These are phyloP conservation scores for Scomber japonicus DNA, from an alignment of 2,113 vertebrate species.

Conservation along the genomic window DNA sequence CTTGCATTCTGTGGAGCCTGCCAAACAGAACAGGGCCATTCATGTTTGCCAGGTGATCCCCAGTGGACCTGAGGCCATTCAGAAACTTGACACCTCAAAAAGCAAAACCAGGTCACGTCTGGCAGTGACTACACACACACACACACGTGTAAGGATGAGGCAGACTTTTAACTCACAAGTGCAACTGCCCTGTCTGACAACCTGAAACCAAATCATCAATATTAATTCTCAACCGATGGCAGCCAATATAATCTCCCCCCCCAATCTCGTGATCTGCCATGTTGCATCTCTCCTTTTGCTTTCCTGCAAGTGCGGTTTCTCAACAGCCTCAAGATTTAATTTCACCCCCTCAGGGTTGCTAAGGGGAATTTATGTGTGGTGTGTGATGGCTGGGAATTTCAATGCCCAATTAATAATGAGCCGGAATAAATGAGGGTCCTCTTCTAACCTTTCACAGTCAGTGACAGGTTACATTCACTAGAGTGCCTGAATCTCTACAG, in stretches of 20 bases:
- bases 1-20: conserved; percentile 25
- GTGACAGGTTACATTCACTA: conserved; percentile 29
- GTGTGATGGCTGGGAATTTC: conserved; percentile 65
- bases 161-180: conserved; percentile 28
- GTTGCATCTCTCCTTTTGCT: conserved; percentile 19
- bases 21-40: conserved; percentile 61
- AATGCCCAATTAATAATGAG: conserved; percentile 63
- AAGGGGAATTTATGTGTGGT: conserved; percentile 54
- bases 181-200: conserved; percentile 25
- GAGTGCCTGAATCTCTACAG: not conserved
- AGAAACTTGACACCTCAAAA: conserved; percentile 69
- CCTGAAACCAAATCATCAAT: conserved; percentile 48
- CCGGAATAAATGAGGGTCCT: conserved; percentile 54
- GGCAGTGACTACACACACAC: conserved; percentile 17
- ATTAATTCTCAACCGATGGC: not conserved
- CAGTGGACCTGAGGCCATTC: conserved; percentile 37
- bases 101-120: conserved; percentile 55
- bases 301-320: conserved; percentile 32
- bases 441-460: conserved; percentile 27
- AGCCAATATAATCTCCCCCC: not conserved
- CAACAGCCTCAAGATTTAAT: conserved; percentile 52
- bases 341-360: conserved; percentile 48
- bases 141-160: conserved; percentile 6
- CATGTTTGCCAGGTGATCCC: conserved; percentile 48
- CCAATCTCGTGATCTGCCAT: not conserved